Base-by-base conservation (phyloP, 2,888 invertebrate species). In the Acanthosoma haemorrhoidale region DNA sequence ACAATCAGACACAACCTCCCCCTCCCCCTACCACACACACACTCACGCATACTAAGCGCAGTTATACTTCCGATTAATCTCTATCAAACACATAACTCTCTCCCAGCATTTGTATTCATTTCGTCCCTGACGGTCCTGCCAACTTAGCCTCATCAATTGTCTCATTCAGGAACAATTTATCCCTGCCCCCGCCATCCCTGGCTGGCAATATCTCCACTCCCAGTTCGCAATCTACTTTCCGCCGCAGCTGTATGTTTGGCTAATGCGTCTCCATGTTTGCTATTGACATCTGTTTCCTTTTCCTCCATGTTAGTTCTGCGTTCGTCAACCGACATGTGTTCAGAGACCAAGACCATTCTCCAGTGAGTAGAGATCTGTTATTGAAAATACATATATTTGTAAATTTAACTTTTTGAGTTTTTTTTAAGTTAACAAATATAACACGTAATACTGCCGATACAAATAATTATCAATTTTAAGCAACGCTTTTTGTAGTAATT, bases 171-270 rank as follows among this genome's bases (percentile, higher is more conserved):
- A 51, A 51, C 51, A 51, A 51, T 51, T 51, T 51, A 25, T 51
- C 21, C 29, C 51, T 51, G 51, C 51, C 25, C 25, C 29, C 51
- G n/a, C 5, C 51, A 51, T 51, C 51, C 51, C 51, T 51, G 51
- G n/a, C n/a, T n/a, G n/a, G 51, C 51, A n/a, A 51, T 51, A 51
- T 51, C 51, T 51, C 51, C 25, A n/a, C 25, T 51, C n/a, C 51
- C 51, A 51, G 51, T 51, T 51, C 51, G n/a, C 51, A 51, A 51
- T 51, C 51, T 51, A 51, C 51, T 51, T 51, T 51, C 51, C 51
- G 51, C n/a, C 29, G 51, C n/a, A n/a, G n/a, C n/a, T n/a, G n/a
- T n/a, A n/a, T 51, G n/a, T 51, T 21, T 51, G 21, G n/a, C 51
- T 51, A 25, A 51, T 51, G 51, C 29, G 51, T 51, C 51, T 25